Evolutionary conservation across 2,797 vertebrate species (phyloP).

Genomic region (Sciaenops ocellatus): DNA sequence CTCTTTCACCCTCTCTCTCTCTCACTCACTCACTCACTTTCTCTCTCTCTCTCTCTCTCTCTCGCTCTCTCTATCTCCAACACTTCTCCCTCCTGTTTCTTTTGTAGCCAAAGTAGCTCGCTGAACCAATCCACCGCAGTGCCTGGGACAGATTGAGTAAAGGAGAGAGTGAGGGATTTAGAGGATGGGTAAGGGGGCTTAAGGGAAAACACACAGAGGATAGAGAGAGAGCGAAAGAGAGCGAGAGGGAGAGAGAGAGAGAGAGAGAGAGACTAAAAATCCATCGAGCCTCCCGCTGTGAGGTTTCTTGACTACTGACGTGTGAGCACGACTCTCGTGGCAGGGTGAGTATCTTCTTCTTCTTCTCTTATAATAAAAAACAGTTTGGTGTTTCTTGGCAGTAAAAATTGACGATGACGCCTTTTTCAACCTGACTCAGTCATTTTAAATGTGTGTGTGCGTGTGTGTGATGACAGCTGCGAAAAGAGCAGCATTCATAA

Average conservation of each 20-base stretch:
- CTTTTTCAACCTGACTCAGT: constrained; percentile 38
- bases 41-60: constrained; percentile 29
- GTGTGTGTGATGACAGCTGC: constrained; percentile 31
- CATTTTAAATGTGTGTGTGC: constrained; percentile 7
- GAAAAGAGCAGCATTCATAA: constrained; percentile 48
- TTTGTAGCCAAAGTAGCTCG: constrained; percentile 71
- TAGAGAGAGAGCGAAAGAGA: constrained; percentile 22
- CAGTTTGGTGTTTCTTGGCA: constrained; percentile 35
- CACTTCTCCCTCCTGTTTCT: constrained; percentile 58
- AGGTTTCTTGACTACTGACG: constrained; percentile 78
- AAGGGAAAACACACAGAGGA: constrained; percentile 49
- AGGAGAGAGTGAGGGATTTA: constrained; percentile 60
- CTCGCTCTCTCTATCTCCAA: constrained; percentile 36
- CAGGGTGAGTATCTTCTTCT: constrained; percentile 78
- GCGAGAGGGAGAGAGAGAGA: constrained; percentile 32
- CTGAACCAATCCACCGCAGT: constrained; percentile 79
- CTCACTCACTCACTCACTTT: constrained; percentile 10
- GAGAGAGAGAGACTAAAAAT: constrained; percentile 50
- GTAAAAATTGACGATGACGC: constrained; percentile 29
- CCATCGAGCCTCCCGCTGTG: constrained; percentile 73
- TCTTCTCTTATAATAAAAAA: constrained; percentile 17
- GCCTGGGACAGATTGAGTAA: constrained; percentile 72
- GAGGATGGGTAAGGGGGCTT: constrained; percentile 70
- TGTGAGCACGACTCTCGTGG: constrained; percentile 78
- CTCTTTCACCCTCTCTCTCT: constrained; percentile 7